These are phyloP conservation scores for Julus scanicus DNA, from an alignment of 2,888 invertebrate genomes.

Conservation along the genomic window DNA sequence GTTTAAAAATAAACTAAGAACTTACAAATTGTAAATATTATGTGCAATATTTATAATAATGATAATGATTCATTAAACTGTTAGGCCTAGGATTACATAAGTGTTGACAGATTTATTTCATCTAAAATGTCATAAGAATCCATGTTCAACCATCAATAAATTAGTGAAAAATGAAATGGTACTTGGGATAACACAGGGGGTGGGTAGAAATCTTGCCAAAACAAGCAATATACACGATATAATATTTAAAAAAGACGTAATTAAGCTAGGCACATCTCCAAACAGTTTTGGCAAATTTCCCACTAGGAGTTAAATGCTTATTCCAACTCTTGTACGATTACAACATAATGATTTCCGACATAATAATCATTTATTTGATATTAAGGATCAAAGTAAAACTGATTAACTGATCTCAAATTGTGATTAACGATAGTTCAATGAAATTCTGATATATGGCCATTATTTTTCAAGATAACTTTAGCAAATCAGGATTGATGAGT, in stretches of 20 bases:
- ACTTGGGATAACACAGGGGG: background rate
- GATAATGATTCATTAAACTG: no score
- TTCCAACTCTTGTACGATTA: background rate
- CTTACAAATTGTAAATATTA: no score
- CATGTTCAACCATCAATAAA: background rate
- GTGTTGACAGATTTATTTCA: background rate
- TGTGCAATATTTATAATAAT: no score
- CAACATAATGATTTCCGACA: background rate
- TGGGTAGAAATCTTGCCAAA: background rate
- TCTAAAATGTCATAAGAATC: background rate
- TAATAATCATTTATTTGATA: background rate
- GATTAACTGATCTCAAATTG: background rate
- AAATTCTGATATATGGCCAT: background rate
- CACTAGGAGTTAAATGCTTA: background rate
- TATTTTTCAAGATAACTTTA: conserved; percentile 8
- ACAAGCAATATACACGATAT: background rate
- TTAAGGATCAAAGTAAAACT: background rate
- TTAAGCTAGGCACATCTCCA: background rate
- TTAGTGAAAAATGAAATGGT: background rate
- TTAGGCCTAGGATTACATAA: no score
- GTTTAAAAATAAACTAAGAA: no score
- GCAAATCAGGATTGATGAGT: background rate
- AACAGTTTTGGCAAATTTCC: background rate
- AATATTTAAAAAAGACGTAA: background rate
- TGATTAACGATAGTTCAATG: background rate